Evolutionary conservation across 2,797 vertebrate genomes (phyloP).

Genomic region (Clarias fuscus): DNA sequence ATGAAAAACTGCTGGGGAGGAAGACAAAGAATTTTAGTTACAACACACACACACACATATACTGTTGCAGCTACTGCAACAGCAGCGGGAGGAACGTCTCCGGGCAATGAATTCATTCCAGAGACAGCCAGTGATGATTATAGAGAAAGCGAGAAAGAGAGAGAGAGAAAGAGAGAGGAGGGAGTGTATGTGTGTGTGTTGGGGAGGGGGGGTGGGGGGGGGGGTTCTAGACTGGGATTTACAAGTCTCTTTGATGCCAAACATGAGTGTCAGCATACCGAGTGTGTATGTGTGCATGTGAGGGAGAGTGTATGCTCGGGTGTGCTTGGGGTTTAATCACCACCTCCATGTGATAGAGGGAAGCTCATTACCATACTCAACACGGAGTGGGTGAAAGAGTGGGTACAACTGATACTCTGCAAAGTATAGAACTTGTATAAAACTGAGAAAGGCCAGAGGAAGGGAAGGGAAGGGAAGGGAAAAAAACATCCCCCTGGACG

Average conservation of each 20-base stretch:
- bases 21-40: slow-evolving; percentile 50
- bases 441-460: slow-evolving; percentile 24
- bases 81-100: slow-evolving; percentile 45
- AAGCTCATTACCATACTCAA: slow-evolving; percentile 61
- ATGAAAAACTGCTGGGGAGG: slow-evolving; percentile 41
- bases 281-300: slow-evolving; percentile 33
- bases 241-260: slow-evolving; percentile 64
- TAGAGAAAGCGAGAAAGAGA: slow-evolving; percentile 13
- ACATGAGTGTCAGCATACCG: slow-evolving; percentile 58
- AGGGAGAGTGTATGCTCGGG: slow-evolving; percentile 28
- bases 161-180: background rate
- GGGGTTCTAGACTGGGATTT: slow-evolving; percentile 54
- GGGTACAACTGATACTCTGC: slow-evolving; percentile 44
- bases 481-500: slow-evolving; percentile 42
- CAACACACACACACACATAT: slow-evolving; percentile 7
- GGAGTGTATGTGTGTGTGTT: background rate
- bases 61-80: slow-evolving; percentile 11
- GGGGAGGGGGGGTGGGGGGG: background rate
- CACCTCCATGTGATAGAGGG: slow-evolving; percentile 52
- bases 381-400: slow-evolving; percentile 31
- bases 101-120: slow-evolving; percentile 44
- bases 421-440: slow-evolving; percentile 41
- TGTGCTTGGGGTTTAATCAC: slow-evolving; percentile 63
- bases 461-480: slow-evolving; percentile 8
- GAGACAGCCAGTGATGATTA: slow-evolving; percentile 51